Conservation (phyloP, 2,888 invertebrate genomes). For the Beris chalybata region DNA sequence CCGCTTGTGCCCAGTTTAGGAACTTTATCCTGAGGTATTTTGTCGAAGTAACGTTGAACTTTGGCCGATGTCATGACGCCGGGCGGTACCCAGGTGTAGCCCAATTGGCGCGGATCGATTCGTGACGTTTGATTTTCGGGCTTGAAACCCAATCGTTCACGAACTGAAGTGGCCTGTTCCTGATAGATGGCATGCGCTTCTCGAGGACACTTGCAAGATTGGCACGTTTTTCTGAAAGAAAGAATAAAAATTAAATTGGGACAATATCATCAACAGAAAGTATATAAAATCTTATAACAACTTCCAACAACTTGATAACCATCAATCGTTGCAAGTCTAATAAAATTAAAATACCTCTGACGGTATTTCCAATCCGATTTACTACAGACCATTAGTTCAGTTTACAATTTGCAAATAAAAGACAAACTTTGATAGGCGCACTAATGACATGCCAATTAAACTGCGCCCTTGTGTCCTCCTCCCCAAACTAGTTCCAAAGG, state of each 20-base stretch:
- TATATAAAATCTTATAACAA: no score
- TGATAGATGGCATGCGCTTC: constrained; percentile 89
- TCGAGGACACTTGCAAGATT: constrained; percentile 88
- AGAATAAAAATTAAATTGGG: constrained; percentile 34
- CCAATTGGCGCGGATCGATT: constrained; percentile 65
- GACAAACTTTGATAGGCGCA: neutral
- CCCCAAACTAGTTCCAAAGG: neutral
- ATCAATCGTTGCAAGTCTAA: no score
- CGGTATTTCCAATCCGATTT: no score
- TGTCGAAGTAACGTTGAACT: constrained; percentile 85
- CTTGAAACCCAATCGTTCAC: constrained; percentile 70
- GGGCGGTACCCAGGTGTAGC: constrained; percentile 70
- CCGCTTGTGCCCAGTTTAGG: constrained; percentile 76
- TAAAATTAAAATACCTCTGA: no score
- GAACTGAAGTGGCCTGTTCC: constrained; percentile 80
- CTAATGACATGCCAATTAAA: no score
- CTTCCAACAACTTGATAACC: no score
- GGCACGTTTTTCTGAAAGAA: constrained; percentile 85
- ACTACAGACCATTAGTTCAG: neutral
- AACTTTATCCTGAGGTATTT: constrained; percentile 79
- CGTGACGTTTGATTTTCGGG: constrained; percentile 60
- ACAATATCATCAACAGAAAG: no score
- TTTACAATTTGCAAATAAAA: neutral
- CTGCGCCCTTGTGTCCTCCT: neutral
- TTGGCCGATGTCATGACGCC: constrained; percentile 54